Conservation (phyloP, 2,888 invertebrate genomes). For the Hoplodrina blanda region DNA sequence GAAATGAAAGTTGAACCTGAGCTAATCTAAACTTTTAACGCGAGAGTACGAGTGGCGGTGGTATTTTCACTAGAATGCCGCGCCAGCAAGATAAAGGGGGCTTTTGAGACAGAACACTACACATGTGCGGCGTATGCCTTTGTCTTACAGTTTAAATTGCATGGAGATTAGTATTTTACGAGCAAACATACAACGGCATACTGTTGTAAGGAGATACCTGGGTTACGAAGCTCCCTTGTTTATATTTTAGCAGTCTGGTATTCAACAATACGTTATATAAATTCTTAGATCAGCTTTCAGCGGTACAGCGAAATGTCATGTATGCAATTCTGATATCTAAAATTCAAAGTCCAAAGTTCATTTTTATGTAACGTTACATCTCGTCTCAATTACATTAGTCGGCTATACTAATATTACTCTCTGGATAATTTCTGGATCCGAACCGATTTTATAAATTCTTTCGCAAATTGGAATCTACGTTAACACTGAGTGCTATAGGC, state of each 20-base stretch:
- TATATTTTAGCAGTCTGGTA: constrained; percentile 23
- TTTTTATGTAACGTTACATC: no score
- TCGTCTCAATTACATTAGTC: neutral
- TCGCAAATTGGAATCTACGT: no score
- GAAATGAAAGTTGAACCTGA: constrained; percentile 30
- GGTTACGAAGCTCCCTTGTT: constrained; percentile 18
- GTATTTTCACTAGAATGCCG: constrained; percentile 24
- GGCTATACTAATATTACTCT: no score
- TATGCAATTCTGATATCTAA: neutral
- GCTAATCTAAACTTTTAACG: constrained; percentile 45
- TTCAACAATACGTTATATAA: constrained; percentile 11
- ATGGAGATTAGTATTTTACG: constrained; percentile 50
- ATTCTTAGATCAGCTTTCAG: constrained; percentile 8
- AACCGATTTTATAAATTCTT: no score
- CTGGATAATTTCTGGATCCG: no score
- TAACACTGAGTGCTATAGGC: no score
- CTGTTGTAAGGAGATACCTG: constrained; percentile 22
- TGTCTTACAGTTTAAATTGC: constrained; percentile 46
- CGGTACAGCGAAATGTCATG: neutral
- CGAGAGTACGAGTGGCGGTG: constrained; percentile 5
- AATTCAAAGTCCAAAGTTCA: neutral
- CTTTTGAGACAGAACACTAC: constrained; percentile 46
- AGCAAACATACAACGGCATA: constrained; percentile 35
- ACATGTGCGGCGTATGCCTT: constrained; percentile 34
- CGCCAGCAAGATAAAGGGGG: constrained; percentile 30